Evolutionary conservation across 2,797 vertebrate species (phyloP).

Genomic region (Urophycis tenuis): DNA sequence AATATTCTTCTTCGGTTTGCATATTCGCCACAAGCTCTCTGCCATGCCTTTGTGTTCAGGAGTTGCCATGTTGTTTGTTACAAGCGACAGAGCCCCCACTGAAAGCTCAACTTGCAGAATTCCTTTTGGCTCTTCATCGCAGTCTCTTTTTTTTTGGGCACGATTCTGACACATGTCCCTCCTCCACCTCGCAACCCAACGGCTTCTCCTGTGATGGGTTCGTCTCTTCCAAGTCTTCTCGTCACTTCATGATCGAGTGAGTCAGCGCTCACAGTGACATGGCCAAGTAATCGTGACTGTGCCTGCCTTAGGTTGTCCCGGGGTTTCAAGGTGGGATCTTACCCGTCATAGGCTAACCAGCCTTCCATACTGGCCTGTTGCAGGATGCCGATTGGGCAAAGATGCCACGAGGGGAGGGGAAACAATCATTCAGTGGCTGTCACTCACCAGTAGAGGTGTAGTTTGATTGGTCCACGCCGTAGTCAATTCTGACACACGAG

Average conservation of each 20-base stretch:
- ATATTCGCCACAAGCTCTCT: background rate
- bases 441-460: conserved; percentile 24
- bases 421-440: conserved; percentile 27
- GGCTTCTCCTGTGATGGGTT: conserved; percentile 45
- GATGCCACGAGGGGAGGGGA: conserved; percentile 51
- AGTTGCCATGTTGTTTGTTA: background rate
- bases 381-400: conserved; percentile 50
- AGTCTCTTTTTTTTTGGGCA: conserved; percentile 29
- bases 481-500: conserved; percentile 1
- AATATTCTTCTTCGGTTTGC: background rate
- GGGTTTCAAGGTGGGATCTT: conserved; percentile 83
- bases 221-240: conserved; percentile 38
- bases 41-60: background rate
- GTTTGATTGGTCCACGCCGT: conserved; percentile 45
- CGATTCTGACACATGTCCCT: conserved; percentile 37
- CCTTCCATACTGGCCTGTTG: conserved; percentile 78
- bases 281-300: conserved; percentile 85
- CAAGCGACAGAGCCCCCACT: conserved; percentile 36
- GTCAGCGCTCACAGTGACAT: conserved; percentile 51
- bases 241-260: conserved; percentile 24
- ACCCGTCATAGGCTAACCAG: conserved; percentile 97
- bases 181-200: conserved; percentile 58
- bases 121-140: conserved; percentile 36
- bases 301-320: conserved; percentile 98
- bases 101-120: conserved; percentile 29